Conservation (phyloP, 2,113 vertebrate genomes). For the Mormyrus lacerda region DNA sequence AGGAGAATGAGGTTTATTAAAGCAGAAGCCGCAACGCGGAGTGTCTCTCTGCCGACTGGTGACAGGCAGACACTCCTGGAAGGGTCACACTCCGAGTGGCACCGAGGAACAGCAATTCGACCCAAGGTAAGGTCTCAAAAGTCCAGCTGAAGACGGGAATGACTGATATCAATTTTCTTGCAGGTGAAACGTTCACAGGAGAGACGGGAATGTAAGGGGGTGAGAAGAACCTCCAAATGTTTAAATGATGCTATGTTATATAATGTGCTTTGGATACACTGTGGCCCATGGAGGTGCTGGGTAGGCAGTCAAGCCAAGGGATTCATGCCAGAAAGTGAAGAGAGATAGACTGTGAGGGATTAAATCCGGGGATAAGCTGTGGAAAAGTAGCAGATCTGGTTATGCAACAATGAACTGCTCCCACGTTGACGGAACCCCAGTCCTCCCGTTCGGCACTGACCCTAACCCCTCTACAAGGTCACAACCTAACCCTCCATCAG, state of each 20-base stretch:
- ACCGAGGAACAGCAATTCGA: background rate
- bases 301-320: background rate
- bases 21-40: background rate
- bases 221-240: background rate
- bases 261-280: background rate
- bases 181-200: background rate
- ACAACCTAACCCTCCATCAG: background rate
- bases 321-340: background rate
- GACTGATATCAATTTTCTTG: background rate
- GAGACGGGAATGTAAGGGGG: background rate
- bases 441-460: background rate
- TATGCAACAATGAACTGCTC: background rate
- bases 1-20: background rate
- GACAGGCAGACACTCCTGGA: too few relatives aligned
- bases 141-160: background rate
- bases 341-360: background rate
- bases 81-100: background rate
- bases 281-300: background rate
- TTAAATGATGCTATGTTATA: conserved; percentile 9
- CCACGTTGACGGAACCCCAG: background rate
- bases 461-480: background rate
- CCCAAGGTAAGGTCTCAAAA: background rate
- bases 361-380: conserved; percentile 20
- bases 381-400: conserved; percentile 7
- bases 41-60: background rate